Conservation (phyloP, 2,113 vertebrate species). For the Nycticryphes semicollaris region DNA sequence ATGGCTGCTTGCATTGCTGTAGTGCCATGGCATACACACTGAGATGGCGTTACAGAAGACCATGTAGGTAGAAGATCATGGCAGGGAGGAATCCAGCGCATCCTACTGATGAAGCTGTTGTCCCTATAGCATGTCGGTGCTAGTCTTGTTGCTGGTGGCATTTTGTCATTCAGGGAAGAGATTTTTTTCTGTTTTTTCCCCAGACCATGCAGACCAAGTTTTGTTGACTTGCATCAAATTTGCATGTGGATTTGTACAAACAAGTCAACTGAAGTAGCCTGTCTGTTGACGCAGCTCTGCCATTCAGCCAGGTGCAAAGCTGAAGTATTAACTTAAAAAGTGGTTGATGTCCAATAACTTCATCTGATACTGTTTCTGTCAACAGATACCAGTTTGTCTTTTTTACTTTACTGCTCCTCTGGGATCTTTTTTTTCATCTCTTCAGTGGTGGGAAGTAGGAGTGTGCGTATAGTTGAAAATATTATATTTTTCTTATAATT, state of each 20-base stretch:
- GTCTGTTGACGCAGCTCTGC: background rate
- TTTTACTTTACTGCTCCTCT: background rate
- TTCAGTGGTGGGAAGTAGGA: background rate
- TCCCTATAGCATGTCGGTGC: accelerated
- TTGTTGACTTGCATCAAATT: background rate
- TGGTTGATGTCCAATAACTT: background rate
- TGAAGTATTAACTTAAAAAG: background rate
- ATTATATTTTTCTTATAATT: background rate
- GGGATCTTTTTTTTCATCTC: background rate
- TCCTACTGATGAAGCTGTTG: background rate
- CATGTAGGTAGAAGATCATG: background rate
- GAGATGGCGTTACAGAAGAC: background rate
- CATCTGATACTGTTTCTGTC: background rate
- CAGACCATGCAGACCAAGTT: background rate
- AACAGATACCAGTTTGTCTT: background rate
- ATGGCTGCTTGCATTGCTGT: background rate
- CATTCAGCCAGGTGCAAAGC: background rate
- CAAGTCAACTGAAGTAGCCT: background rate
- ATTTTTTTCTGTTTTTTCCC: too few species aligned
- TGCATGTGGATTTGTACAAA: background rate
- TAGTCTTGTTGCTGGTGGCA: background rate
- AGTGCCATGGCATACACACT: background rate
- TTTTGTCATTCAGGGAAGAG: background rate
- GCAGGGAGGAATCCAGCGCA: background rate
- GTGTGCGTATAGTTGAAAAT: background rate